Percentiles rank a stretch among this genome's conserved stretches.
Conservation (phyloP, 2,113 vertebrate genomes). For the Plecturocebus donacophilus region DNA sequence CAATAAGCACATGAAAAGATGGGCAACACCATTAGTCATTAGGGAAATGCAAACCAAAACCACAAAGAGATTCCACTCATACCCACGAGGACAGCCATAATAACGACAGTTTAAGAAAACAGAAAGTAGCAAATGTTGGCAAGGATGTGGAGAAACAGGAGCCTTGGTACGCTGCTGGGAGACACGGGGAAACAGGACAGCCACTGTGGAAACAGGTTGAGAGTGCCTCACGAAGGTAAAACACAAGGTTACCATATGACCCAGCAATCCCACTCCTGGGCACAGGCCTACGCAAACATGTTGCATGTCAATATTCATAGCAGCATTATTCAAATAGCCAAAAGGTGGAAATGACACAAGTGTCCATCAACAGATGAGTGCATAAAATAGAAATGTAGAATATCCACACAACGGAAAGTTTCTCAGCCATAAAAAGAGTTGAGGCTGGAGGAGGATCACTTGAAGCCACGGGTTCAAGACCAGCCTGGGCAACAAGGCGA, state of each 20-base stretch:
- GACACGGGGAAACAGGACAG: no score
- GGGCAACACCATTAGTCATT: rapidly evolving
- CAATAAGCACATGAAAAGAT: background rate
- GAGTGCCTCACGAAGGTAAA: background rate
- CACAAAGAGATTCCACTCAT: background rate
- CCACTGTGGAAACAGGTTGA: background rate
- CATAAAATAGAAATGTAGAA: no score
- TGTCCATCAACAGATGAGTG: rapidly evolving
- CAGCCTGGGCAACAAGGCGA: no score
- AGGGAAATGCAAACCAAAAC: background rate
- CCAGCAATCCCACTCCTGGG: background rate
- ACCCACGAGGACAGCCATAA: rapidly evolving
- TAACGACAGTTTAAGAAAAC: background rate
- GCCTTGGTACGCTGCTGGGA: rapidly evolving
- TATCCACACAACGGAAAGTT: rapidly evolving
- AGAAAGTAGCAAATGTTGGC: background rate
- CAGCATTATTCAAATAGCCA: background rate
- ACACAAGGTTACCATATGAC: rapidly evolving
- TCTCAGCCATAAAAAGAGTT: no score
- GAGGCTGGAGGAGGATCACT: no score
- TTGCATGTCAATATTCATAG: no score
- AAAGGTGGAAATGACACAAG: background rate
- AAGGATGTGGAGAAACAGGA: background rate
- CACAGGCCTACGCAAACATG: background rate
- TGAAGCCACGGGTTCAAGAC: no score